Evolutionary conservation across 2,888 invertebrate genomes (phyloP).

Genomic region (Lymantria monacha): DNA sequence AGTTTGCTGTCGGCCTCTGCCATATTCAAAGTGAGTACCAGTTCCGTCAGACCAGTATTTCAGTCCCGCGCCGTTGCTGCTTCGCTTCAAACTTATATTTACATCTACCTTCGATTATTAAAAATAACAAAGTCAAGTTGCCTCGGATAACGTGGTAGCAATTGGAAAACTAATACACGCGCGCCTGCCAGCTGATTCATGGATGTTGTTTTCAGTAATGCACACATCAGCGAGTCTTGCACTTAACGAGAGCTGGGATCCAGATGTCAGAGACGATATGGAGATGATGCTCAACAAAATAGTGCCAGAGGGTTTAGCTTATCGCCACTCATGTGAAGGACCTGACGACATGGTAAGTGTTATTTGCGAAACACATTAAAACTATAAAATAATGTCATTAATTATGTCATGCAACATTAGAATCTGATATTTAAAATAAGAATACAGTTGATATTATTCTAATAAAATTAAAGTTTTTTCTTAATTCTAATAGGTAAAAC

Average conservation of each 20-base stretch:
- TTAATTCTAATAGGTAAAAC: no score
- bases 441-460: no score
- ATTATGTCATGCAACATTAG: no score
- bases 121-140: slow-evolving; percentile 29
- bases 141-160: slow-evolving; percentile 24
- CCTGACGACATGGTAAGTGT: slow-evolving; percentile 97
- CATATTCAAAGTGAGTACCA: slow-evolving; percentile 97
- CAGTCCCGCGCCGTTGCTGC: slow-evolving; percentile 63
- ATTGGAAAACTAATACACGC: slow-evolving; percentile 18
- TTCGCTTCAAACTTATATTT: slow-evolving; percentile 60
- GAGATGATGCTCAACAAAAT: slow-evolving; percentile 99
- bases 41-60: slow-evolving; percentile 40
- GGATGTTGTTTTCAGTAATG: slow-evolving; percentile 88
- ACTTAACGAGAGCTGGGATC: slow-evolving; percentile 99
- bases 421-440: no score
- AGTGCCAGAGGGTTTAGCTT: slow-evolving; percentile 97
- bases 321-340: slow-evolving; percentile 98
- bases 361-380: slow-evolving; percentile 13
- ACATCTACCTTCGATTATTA: slow-evolving; percentile 39
- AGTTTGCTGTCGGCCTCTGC: slow-evolving; percentile 97
- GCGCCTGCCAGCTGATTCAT: slow-evolving; percentile 55
- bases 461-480: no score
- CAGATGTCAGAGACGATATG: slow-evolving; percentile 98
- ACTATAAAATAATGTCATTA: no score
- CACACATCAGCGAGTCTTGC: slow-evolving; percentile 99